Base-by-base conservation (phyloP, 2,888 invertebrate genomes). In the Asteroscopus sphinx region DNA sequence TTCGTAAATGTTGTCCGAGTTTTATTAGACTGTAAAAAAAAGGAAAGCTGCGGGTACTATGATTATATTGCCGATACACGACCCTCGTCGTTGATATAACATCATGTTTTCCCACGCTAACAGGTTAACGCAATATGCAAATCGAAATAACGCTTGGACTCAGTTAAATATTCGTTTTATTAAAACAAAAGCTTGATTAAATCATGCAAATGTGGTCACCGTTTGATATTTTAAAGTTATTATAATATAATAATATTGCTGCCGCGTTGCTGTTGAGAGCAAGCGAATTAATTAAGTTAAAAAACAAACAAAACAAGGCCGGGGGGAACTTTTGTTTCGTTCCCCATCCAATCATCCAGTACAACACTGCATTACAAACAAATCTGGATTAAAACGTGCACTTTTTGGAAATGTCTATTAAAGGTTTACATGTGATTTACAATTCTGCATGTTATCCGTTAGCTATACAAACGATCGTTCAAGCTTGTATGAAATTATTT, bases 1-100 rank as follows among this genome's bases (percentile, higher is more conserved):
- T 91, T 87, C 86, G 85, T 90, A 91, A 91, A 92, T 84, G 87
- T 87, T 91, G 89, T 90, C 89, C 90, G 79, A 90, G 79, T 89
- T 91, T 91, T 90, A 90, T 86, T 85, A 79, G 77, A 79, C 73
- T 82, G 76, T 89, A 89, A 90, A 90, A 88, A n/a, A 85, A 83
- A 62, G 51, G 45, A 56, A 61, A 69, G 41, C 73, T 57, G 54
- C 44, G 51, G 40, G 63, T 83, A 77, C 77, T 78, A 82, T 81
- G 81, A 82, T 83, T 81, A 80, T 80, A 83, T 81, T 82, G 83
- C 44, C 65, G 39, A 66, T 71, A 72, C 53, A 57, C 51, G 55
- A 40, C 51, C 55, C 33, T 64, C 26, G 42, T 51, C 9, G 58
- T 51, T 60, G 39, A 55, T 57, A 67, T 47, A 62, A 49, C 35